A percentile compares a stretch with the other conserved stretches of the same genome.
phyloP scores from a whole-genome alignment of 2,113 vertebrate species.

The Lanius ludovicianus region DNA sequence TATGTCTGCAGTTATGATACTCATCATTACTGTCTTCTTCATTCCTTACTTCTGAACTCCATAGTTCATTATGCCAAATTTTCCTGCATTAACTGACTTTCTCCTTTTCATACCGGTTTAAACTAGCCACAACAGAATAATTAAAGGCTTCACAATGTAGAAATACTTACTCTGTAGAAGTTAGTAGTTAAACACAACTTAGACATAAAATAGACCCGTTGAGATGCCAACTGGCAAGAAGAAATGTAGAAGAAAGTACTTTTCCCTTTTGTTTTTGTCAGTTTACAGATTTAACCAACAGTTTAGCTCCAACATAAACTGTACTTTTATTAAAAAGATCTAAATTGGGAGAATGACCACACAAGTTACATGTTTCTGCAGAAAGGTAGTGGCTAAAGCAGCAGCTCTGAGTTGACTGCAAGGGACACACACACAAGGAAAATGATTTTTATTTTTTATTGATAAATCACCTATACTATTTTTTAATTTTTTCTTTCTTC shows the following conservation, averaged over 20 bases:
- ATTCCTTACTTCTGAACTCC: not conserved
- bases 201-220: not conserved
- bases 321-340: not conserved
- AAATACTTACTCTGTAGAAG: not conserved
- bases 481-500: not conserved
- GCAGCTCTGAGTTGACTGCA: not conserved
- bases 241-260: not conserved
- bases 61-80: not conserved
- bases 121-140: not conserved
- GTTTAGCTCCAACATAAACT: constrained; percentile 17
- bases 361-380: not conserved
- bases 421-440: not conserved
- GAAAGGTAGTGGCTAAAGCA: not conserved
- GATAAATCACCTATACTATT: not conserved
- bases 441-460: not conserved
- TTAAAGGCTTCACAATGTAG: not conserved
- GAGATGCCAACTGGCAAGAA: constrained; percentile 20
- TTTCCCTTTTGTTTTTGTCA: not conserved
- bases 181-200: not conserved
- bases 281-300: not conserved
- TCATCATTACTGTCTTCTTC: not conserved
- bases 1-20: not conserved
- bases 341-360: constrained; percentile 21
- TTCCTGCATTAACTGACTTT: not conserved
- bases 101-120: not conserved